phyloP scores from a whole-genome alignment of 2,797 vertebrate genomes.

The Iguana delicatissima region DNA sequence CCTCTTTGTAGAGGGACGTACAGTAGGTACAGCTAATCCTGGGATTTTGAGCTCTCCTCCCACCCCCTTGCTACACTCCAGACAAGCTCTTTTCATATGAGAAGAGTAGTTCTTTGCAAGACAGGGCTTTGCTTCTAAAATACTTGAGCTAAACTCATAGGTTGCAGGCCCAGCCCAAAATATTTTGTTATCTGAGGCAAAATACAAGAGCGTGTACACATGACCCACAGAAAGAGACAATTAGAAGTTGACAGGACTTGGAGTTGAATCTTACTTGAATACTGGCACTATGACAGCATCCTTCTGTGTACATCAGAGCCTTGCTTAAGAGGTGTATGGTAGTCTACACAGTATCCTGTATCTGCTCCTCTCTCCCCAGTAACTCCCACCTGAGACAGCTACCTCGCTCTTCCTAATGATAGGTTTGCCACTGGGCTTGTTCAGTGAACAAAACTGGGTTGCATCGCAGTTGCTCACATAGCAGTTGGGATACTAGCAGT shows the following conservation, averaged over 20 bases:
- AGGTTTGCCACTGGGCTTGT: no score
- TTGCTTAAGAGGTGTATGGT: no score
- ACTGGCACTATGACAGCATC: no score
- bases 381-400: no score
- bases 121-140: slow-evolving; percentile 34
- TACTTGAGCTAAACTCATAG: no score
- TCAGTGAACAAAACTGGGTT: no score
- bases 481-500: no score
- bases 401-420: no score
- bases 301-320: no score
- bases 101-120: slow-evolving; percentile 49
- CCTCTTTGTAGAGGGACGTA: slow-evolving; percentile 68
- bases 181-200: not conserved
- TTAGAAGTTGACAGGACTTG: not conserved
- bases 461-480: no score
- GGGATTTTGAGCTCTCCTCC: slow-evolving; percentile 3
- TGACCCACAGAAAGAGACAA: fast-evolving
- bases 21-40: slow-evolving; percentile 67
- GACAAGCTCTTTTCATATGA: slow-evolving; percentile 60
- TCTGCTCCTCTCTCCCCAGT: no score
- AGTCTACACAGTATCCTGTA: no score
- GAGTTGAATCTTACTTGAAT: not conserved
- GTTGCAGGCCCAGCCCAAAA: not conserved
- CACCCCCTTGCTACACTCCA: not conserved
- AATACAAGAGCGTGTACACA: not conserved